These are phyloP conservation scores for Enteromius unitaeniatus DNA, from an alignment of 2,797 vertebrate species.

Conservation along the genomic window DNA sequence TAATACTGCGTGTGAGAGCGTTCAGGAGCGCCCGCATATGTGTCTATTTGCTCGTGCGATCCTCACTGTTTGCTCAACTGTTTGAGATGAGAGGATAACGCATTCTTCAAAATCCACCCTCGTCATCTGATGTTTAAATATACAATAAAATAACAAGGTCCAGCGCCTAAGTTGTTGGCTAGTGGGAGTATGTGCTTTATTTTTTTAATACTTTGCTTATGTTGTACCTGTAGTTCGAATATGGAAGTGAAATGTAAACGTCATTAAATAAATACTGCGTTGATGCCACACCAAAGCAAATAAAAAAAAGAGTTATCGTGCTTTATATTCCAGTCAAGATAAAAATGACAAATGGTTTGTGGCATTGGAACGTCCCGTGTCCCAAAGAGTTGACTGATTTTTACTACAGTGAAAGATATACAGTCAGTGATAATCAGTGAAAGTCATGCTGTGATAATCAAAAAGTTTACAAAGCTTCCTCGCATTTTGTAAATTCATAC, in stretches of 20 bases:
- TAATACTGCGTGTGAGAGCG: constrained; percentile 40
- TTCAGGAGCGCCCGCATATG: neutral
- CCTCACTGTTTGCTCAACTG: constrained; percentile 43
- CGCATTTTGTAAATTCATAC: neutral
- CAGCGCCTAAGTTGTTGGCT: neutral
- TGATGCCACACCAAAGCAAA: neutral
- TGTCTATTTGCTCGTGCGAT: constrained; percentile 33
- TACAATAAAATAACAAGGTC: neutral
- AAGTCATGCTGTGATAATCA: neutral
- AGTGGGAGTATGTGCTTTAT: neutral
- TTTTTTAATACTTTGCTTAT: neutral
- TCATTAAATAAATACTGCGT: neutral
- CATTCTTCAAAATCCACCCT: constrained; percentile 26
- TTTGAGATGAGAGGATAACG: constrained; percentile 37
- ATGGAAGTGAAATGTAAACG: neutral
- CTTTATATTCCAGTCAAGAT: neutral
- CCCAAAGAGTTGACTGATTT: neutral
- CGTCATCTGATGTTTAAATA: neutral
- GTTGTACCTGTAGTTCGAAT: neutral
- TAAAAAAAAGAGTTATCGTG: neutral
- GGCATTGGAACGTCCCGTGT: too few species aligned
- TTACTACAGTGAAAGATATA: neutral
- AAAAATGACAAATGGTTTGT: neutral
- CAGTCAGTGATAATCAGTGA: too few species aligned
- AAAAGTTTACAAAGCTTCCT: neutral